Percentiles rank a stretch among this genome's conserved stretches.
Conservation (phyloP, 2,797 vertebrate genomes). For the Mycteria americana region DNA sequence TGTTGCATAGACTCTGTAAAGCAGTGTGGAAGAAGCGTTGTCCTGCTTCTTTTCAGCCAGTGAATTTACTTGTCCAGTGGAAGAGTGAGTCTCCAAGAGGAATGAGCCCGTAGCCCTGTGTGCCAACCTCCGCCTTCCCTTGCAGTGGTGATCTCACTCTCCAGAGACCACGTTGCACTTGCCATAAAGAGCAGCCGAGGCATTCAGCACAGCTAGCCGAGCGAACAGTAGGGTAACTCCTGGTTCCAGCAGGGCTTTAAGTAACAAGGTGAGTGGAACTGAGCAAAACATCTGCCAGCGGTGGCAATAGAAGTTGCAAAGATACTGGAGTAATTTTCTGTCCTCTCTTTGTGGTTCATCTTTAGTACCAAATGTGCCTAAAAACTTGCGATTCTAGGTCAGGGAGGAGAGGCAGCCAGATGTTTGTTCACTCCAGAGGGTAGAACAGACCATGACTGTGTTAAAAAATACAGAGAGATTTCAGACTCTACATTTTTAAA, state of each 20-base stretch:
- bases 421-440: not conserved
- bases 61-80: not conserved
- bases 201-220: not conserved
- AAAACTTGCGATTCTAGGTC: not conserved
- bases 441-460: not conserved
- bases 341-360: not conserved
- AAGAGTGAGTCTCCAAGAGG: not conserved
- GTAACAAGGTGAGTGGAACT: not conserved
- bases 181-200: rapidly evolving
- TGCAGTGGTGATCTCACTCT: not conserved
- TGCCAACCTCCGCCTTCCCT: not conserved
- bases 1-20: not conserved
- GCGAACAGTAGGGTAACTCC: not conserved
- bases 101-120: not conserved
- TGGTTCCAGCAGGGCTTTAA: not conserved
- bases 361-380: not conserved
- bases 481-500: not conserved
- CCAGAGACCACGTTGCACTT: rapidly evolving
- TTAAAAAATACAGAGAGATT: not conserved
- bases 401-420: not conserved
- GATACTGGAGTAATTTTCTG: rapidly evolving
- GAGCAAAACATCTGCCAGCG: not conserved
- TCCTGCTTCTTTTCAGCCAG: not conserved
- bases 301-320: not conserved
- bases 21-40: not conserved